Evolutionary conservation across 2,888 invertebrate species (phyloP).

Genomic region (Anorthoa munda): DNA sequence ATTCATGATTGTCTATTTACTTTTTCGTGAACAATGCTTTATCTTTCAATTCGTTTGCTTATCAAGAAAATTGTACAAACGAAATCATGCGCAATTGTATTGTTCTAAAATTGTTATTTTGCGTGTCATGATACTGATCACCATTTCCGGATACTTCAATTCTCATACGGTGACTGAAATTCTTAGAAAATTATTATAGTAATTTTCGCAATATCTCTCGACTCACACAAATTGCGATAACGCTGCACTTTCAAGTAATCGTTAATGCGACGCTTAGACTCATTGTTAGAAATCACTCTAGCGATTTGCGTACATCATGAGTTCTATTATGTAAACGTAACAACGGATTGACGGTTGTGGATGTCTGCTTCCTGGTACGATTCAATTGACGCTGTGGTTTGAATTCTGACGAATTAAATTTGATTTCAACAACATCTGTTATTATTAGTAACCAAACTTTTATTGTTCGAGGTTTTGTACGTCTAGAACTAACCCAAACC

Average conservation of each 20-base stretch:
- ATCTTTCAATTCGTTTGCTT: neutral
- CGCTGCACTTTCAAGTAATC: conserved; percentile 42
- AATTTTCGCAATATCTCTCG: neutral
- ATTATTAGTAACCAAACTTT: neutral
- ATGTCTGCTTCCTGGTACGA: conserved; percentile 27
- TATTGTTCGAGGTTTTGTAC: neutral
- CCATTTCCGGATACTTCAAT: conserved; percentile 1
- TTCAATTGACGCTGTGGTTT: conserved; percentile 16
- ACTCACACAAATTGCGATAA: conserved; percentile 30
- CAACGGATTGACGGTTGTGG: conserved; percentile 14
- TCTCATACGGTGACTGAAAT: conserved; percentile 5
- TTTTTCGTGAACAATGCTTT: neutral
- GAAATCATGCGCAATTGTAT: neutral
- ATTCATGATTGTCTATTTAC: neutral
- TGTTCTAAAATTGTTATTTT: neutral
- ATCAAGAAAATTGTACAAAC: no score
- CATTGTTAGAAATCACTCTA: conserved; percentile 42
- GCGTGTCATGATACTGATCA: no score
- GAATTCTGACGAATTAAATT: neutral
- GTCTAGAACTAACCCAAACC: no score
- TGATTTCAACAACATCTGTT: neutral
- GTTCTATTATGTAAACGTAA: conserved; percentile 14
- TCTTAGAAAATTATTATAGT: conserved; percentile 14
- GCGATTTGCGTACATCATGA: conserved; percentile 35
- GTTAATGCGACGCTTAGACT: conserved; percentile 28